These are phyloP conservation scores for Candoia aspera DNA, from an alignment of 2,113 vertebrate species.

Conservation along the genomic window DNA sequence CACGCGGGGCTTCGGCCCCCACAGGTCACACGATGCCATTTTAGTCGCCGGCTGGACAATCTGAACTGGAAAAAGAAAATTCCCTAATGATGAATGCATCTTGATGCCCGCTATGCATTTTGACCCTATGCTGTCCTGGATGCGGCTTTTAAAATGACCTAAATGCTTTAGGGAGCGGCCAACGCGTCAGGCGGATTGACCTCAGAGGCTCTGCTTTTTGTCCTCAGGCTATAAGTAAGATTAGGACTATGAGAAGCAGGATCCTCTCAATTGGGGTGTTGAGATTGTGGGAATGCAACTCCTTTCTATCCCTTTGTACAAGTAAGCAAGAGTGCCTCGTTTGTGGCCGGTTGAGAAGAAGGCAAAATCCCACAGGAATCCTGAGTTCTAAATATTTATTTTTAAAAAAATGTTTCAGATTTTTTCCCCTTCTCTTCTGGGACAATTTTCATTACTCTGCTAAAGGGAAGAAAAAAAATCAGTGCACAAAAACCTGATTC, in stretches of 20 bases:
- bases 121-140: background rate
- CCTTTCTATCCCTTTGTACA: background rate
- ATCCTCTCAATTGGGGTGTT: background rate
- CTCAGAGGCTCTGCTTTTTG: background rate
- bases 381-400: background rate
- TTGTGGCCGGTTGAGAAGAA: background rate
- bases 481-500: background rate
- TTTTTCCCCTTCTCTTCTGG: background rate
- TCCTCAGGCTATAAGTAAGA: background rate
- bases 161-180: background rate
- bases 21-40: background rate
- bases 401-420: background rate
- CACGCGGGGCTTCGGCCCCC: background rate
- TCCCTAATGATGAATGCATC: no score
- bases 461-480: background rate
- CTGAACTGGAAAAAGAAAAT: conserved; percentile 1
- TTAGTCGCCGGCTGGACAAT: background rate
- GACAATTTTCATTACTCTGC: background rate
- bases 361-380: background rate
- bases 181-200: background rate
- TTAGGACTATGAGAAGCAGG: background rate
- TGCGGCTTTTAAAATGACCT: background rate
- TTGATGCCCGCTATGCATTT: background rate
- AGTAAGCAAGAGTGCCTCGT: background rate
- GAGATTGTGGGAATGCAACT: background rate